These are phyloP conservation scores for Eupithecia centaureata DNA, from an alignment of 2,888 invertebrate species.

Conservation along the genomic window DNA sequence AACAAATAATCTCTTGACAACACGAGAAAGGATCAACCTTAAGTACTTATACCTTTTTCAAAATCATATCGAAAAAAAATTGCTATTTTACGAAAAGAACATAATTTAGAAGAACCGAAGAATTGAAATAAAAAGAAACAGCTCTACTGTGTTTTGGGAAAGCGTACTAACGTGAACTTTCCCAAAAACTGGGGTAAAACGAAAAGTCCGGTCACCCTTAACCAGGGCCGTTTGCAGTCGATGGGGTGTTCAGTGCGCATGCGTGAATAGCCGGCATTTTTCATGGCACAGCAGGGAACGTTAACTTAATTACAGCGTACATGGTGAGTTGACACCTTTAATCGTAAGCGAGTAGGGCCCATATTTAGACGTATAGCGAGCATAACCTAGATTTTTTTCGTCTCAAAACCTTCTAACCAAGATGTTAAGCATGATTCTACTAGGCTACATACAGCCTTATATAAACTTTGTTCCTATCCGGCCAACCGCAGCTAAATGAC, in stretches of 20 bases:
- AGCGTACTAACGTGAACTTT: constrained; percentile 3
- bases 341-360: background rate
- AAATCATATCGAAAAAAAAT: background rate
- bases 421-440: background rate
- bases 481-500: background rate
- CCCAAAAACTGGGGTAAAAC: constrained; percentile 16
- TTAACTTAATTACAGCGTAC: constrained; percentile 22
- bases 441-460: background rate
- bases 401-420: background rate
- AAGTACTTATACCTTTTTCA: background rate
- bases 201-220: constrained; percentile 5
- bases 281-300: constrained; percentile 24
- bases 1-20: no score
- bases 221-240: constrained; percentile 30
- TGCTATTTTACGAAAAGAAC: background rate
- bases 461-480: background rate
- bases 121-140: background rate
- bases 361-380: background rate
- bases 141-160: no score
- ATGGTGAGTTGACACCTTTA: constrained; percentile 30
- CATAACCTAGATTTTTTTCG: background rate
- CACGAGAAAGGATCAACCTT: no score
- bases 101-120: background rate
- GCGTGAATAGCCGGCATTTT: constrained; percentile 30
- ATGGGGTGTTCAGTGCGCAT: constrained; percentile 26